Evolutionary conservation across 2,797 vertebrate species (phyloP).

Genomic region (Siniperca obscura): DNA sequence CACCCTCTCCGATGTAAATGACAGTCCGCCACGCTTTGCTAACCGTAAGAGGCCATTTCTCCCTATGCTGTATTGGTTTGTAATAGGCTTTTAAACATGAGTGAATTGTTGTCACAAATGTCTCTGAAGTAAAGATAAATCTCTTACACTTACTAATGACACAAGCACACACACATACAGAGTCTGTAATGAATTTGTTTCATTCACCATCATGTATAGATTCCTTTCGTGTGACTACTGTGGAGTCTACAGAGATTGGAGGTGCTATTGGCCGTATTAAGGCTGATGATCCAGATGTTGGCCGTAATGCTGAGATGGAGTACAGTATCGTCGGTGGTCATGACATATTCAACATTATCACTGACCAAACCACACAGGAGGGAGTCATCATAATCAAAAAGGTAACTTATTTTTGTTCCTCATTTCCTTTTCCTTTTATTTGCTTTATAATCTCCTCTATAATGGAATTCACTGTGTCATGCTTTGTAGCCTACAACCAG

Average conservation of each 20-base stretch:
- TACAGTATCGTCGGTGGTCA: constrained; percentile 91
- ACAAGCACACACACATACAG: not conserved
- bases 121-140: not conserved
- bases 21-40: constrained; percentile 95
- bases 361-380: constrained; percentile 94
- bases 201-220: constrained; percentile 78
- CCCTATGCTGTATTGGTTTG: not conserved
- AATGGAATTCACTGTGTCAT: not conserved
- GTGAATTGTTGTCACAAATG: not conserved
- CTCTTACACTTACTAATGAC: not conserved
- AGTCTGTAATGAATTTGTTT: not conserved
- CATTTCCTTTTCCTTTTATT: not conserved
- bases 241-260: constrained; percentile 91
- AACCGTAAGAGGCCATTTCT: constrained; percentile 87
- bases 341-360: constrained; percentile 91
- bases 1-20: constrained; percentile 93
- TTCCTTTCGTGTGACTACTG: constrained; percentile 91
- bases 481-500: not conserved
- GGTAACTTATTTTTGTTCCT: constrained; percentile 74
- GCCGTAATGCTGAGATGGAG: constrained; percentile 92
- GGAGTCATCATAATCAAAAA: constrained; percentile 95
- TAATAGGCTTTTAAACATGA: not conserved
- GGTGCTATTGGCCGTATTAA: constrained; percentile 93
- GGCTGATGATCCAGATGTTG: constrained; percentile 93
- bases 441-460: not conserved